Conservation (phyloP, 2,888 invertebrate genomes). For the Hemaris fuciformis region DNA sequence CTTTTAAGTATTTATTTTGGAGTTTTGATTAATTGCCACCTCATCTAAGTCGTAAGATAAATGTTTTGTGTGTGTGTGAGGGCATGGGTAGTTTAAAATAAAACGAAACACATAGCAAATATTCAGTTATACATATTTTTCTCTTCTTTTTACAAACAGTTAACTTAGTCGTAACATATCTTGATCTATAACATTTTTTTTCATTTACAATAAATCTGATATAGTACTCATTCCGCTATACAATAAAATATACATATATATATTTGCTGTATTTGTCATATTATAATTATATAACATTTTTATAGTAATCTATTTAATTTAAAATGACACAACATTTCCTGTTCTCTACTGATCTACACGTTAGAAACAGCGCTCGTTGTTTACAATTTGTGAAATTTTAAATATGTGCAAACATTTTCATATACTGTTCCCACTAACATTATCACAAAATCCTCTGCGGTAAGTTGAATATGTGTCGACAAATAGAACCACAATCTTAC, state of each 20-base stretch:
- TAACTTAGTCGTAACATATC: conserved; percentile 78
- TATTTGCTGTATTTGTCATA: conserved; percentile 73
- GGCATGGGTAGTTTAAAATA: conserved; percentile 34
- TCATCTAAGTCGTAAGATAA: background rate
- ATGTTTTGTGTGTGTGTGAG: background rate
- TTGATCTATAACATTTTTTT: conserved; percentile 75
- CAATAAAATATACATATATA: conserved; percentile 78
- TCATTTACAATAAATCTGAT: conserved; percentile 77
- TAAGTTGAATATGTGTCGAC: conserved; percentile 2
- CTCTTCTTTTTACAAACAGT: conserved; percentile 80
- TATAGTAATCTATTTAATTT: conserved; percentile 68
- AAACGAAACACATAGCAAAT: conserved; percentile 72
- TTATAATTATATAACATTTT: conserved; percentile 71
- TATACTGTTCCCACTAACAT: conserved; percentile 32
- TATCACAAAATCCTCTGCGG: conserved; percentile 33
- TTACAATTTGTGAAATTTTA: conserved; percentile 18
- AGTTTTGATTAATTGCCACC: conserved; percentile 16
- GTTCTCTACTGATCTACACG: conserved; percentile 56
- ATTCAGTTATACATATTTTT: conserved; percentile 79
- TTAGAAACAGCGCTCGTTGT: conserved; percentile 47
- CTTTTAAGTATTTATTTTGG: conserved; percentile 32
- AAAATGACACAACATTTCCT: conserved; percentile 76
- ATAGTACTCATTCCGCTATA: conserved; percentile 78
- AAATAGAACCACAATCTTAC: conserved; percentile 8
- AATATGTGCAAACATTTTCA: conserved; percentile 17